These are phyloP conservation scores for Typhlomys cinereus DNA, from an alignment of 2,113 vertebrate species.

Conservation along the genomic window DNA sequence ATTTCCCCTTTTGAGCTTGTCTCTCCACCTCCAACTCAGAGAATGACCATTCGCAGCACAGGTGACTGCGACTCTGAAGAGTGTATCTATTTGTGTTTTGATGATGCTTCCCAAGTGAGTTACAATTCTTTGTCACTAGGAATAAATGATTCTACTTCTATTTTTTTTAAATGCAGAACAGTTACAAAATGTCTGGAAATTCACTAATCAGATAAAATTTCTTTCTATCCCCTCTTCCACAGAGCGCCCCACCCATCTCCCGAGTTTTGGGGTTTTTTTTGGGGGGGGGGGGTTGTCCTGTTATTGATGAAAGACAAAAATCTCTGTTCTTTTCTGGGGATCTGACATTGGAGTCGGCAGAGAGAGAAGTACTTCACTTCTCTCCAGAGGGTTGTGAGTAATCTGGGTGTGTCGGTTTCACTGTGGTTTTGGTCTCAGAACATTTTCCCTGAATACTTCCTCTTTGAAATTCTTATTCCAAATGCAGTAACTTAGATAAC, in stretches of 20 bases:
- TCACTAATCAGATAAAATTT: slow-evolving; percentile 12
- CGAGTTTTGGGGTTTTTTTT: background rate
- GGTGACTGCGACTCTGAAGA: background rate
- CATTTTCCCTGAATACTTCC: slow-evolving; percentile 19
- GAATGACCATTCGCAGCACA: background rate
- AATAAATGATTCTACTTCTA: background rate
- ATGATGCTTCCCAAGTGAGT: slow-evolving; percentile 1
- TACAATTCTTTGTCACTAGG: background rate
- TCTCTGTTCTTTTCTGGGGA: slow-evolving; percentile 5
- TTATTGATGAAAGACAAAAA: background rate
- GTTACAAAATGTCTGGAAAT: slow-evolving; percentile 20
- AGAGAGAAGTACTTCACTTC: background rate
- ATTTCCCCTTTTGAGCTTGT: background rate
- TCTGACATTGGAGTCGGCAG: background rate
- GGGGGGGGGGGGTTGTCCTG: background rate
- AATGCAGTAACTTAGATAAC: background rate
- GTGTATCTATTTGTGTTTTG: background rate
- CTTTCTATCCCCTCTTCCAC: background rate
- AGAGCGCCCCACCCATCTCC: background rate
- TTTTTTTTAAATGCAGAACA: slow-evolving; percentile 12
- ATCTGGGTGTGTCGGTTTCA: slow-evolving; percentile 33
- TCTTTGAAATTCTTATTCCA: slow-evolving; percentile 21
- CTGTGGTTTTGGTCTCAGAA: slow-evolving; percentile 30
- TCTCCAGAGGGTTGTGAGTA: slow-evolving; percentile 21
- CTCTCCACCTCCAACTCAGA: background rate